Base-by-base conservation (phyloP, 2,797 vertebrate genomes). In the Cheracebus regulus region DNA sequence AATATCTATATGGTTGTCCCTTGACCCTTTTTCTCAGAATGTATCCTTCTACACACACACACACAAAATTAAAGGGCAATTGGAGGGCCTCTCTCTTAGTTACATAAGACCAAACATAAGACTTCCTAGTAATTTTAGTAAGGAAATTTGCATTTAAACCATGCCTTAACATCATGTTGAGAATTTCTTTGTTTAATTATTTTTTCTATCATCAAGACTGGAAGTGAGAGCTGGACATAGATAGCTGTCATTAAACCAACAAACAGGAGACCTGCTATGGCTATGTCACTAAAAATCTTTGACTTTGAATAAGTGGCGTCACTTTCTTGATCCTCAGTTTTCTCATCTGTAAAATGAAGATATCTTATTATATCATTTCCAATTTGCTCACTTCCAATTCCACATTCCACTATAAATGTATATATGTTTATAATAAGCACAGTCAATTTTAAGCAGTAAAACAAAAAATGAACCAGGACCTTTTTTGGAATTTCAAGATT, bases 1-100 rank as follows among this genome's bases (percentile, higher is more conserved):
- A 93, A 92, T 97, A 95, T 58, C 93, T 78, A 58, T 72, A 52
- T 78, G 44, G 76, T 14, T 80, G 28, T 72, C 64, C 30, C 44
- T 72, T 91, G 90, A 96, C 89, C 85, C 96, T 73, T 33, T 96
- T 91, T 89, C 58, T 96, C 64, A 24, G 52, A 93, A 89, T 84
- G 20, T n/a, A 95, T 52, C 44, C 48, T 92, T 94, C 88, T 55
- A 88, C 93, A 93, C 50, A 89, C 67, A 73, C 7, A n/a, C 7
- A 80, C 36, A 36, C 6, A 19, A 19, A n/a, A 30, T 39, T 80
- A 70, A 78, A 44, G 17, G 11, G 6, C 6, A 46, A 94, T 81
- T 24, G 46, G 5, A 88, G 9, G 11, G 24, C 4, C 52, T 57
- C n/a, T 67, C 15, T 81, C 33, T 96, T 94, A 82, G 75, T 93